These are phyloP conservation scores for Sinocyclocheilus grahami DNA, from an alignment of 2,113 vertebrate genomes.

Conservation along the genomic window DNA sequence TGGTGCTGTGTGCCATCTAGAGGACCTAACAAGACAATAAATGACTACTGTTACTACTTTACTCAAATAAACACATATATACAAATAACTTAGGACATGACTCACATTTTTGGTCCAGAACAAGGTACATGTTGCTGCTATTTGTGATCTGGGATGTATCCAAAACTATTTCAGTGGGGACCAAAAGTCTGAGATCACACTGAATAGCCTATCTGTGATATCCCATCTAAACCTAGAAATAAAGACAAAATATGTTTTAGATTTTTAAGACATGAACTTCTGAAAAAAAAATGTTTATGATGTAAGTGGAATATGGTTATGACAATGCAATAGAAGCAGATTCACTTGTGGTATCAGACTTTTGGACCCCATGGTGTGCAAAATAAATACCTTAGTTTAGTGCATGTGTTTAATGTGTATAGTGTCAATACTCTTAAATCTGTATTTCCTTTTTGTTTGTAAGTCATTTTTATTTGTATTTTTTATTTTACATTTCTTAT, in stretches of 20 bases:
- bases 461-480: background rate
- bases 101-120: background rate
- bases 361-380: background rate
- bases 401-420: background rate
- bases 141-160: background rate
- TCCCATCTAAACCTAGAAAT: background rate
- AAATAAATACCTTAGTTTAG: background rate
- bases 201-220: background rate
- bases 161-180: background rate
- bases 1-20: constrained; percentile 52
- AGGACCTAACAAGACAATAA: constrained; percentile 54
- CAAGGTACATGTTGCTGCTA: background rate
- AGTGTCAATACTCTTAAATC: too few species aligned
- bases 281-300: background rate
- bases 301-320: background rate
- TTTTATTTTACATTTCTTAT: background rate
- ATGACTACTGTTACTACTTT: background rate
- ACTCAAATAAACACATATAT: background rate
- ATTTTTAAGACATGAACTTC: background rate
- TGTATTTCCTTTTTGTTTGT: background rate
- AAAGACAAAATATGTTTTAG: too few species aligned
- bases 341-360: background rate
- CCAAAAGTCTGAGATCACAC: background rate
- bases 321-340: background rate
- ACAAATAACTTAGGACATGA: background rate